Evolutionary conservation across 2,888 invertebrate genomes (phyloP).

Genomic region (Euzetes globulus): DNA sequence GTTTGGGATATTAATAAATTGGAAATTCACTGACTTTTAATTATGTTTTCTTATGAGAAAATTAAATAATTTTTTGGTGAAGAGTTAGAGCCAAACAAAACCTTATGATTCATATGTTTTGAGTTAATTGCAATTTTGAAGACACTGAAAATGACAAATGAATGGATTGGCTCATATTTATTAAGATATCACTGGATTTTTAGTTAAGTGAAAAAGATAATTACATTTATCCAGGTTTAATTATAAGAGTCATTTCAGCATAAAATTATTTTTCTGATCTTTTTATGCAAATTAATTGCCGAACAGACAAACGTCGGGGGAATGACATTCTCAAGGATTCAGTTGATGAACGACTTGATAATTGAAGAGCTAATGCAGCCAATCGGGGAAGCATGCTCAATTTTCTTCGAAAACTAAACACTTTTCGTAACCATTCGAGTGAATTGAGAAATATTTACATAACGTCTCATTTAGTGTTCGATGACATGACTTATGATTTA

Average conservation of each 20-base stretch:
- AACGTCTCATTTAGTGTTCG: too few relatives aligned
- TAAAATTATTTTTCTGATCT: background rate
- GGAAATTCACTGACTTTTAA: background rate
- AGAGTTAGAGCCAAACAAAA: background rate
- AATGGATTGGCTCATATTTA: background rate
- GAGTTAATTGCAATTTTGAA: background rate
- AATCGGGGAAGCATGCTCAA: too few relatives aligned
- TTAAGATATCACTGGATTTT: background rate
- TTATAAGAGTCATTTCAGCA: conserved; percentile 5
- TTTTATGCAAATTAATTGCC: conserved; percentile 9
- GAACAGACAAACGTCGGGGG: background rate
- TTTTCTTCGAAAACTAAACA: too few relatives aligned
- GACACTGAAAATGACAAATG: background rate
- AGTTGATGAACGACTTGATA: background rate
- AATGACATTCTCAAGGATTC: conserved; percentile 26
- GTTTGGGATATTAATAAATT: background rate
- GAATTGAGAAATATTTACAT: too few relatives aligned
- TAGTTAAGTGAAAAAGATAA: background rate
- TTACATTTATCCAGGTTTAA: background rate
- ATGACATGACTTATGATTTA: too few relatives aligned
- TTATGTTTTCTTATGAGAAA: conserved; percentile 1
- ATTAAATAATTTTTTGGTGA: background rate
- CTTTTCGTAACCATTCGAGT: too few relatives aligned
- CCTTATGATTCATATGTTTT: too few relatives aligned
- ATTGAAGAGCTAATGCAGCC: too few relatives aligned